phyloP scores from a whole-genome alignment of 2,888 invertebrate genomes.

The Beris chalybata region DNA sequence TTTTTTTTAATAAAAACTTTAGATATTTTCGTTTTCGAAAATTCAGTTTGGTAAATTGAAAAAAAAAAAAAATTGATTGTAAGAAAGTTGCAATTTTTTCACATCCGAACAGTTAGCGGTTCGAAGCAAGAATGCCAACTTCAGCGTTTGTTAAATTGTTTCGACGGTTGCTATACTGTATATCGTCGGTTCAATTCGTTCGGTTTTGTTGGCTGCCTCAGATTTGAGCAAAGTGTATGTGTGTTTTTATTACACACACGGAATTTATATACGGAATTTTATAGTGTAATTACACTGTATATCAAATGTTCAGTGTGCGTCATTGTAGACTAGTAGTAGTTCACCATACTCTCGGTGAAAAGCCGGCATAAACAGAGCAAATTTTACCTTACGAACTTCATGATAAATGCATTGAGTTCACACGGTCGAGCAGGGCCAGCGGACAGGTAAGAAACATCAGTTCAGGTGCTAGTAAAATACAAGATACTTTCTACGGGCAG shows the following conservation, averaged over 20 bases:
- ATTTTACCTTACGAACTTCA: neutral
- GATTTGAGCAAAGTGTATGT: neutral
- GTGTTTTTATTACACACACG: neutral
- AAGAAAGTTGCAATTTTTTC: conserved; percentile 14
- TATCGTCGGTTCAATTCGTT: conserved; percentile 25
- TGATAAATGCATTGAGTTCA: no score
- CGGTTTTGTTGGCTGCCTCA: conserved; percentile 35
- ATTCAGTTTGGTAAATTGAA: neutral
- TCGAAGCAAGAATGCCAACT: conserved; percentile 57
- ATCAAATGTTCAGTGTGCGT: neutral
- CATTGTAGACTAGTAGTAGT: neutral
- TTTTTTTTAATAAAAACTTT: conserved; percentile 5
- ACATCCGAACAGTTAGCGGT: conserved; percentile 55
- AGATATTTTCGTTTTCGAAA: neutral
- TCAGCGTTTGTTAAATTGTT: conserved; percentile 40
- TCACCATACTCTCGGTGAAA: neutral
- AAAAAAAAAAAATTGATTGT: neutral
- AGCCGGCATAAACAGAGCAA: neutral
- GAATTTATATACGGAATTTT: no score
- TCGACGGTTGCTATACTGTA: neutral
- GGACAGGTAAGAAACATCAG: no score
- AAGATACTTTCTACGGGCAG: no score
- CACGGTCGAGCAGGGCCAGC: no score
- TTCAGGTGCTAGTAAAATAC: no score
- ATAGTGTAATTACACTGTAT: neutral